phyloP scores from a whole-genome alignment of 2,113 vertebrate species.

The Lonchura striata region DNA sequence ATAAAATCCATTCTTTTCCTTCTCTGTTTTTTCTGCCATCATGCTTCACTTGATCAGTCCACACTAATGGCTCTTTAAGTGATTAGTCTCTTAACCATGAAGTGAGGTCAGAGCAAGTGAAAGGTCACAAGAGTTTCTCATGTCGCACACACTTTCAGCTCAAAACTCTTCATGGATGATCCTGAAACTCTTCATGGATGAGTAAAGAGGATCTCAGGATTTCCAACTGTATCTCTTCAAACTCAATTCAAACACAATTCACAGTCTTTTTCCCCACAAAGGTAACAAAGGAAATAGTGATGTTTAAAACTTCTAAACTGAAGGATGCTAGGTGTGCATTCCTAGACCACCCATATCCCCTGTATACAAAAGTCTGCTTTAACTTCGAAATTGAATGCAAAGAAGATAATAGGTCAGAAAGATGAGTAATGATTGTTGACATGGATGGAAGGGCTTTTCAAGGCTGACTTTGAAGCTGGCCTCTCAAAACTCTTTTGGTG shows the following conservation, averaged over 20 bases:
- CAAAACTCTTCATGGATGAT: neutral
- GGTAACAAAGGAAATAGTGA: neutral
- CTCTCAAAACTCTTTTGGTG: neutral
- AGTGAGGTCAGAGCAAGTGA: neutral
- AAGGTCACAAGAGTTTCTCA: neutral
- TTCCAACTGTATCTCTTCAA: neutral
- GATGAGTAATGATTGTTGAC: neutral
- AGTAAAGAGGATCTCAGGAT: neutral
- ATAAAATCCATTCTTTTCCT: neutral
- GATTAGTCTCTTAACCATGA: neutral
- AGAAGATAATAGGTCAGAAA: neutral
- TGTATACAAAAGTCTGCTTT: neutral
- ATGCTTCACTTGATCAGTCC: neutral
- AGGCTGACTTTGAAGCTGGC: neutral
- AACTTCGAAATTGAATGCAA: neutral
- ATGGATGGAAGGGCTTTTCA: neutral
- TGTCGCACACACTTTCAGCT: neutral
- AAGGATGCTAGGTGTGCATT: neutral
- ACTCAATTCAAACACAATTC: neutral
- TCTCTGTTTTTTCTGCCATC: neutral
- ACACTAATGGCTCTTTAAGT: neutral
- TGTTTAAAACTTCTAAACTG: neutral
- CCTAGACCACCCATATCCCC: neutral
- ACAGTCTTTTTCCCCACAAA: neutral
- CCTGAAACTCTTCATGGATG: neutral